Conservation (phyloP, 92 coral and sea anemone genomes). For the Anthopleura xanthogrammica region DNA sequence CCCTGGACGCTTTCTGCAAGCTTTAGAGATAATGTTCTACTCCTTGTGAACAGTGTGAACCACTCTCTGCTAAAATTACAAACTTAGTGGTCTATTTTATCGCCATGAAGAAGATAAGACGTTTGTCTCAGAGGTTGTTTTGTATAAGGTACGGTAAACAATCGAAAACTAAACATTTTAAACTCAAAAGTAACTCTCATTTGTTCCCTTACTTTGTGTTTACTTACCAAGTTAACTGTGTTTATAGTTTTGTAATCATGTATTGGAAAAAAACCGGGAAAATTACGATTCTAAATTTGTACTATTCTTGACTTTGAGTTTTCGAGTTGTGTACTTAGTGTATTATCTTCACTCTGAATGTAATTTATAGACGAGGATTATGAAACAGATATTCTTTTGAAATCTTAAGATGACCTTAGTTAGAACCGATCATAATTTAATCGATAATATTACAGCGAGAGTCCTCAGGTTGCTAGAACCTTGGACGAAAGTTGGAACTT, state of each 20-base stretch:
- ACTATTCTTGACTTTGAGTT: not conserved
- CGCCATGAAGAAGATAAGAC: constrained; percentile 21
- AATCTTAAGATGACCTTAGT: not conserved
- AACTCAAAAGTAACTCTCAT: too few species aligned
- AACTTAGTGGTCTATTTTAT: not conserved
- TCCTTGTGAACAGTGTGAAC: not conserved
- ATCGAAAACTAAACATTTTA: not conserved
- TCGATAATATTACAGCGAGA: not conserved
- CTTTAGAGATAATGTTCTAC: not conserved
- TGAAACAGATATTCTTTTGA: not conserved
- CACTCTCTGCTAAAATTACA: not conserved
- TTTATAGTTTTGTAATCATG: not conserved
- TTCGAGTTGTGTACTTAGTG: not conserved
- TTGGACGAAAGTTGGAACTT: not conserved
- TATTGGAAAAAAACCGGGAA: not conserved
- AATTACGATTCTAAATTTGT: not conserved
- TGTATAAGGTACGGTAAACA: constrained; percentile 21
- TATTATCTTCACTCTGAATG: not conserved
- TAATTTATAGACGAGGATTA: not conserved
- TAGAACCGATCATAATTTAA: not conserved
- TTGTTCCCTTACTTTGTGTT: too few species aligned
- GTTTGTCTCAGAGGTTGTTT: constrained; percentile 15
- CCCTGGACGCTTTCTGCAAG: not conserved
- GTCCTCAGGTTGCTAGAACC: not conserved
- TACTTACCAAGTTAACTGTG: not conserved